Conservation (phyloP, 2,113 vertebrate genomes). For the Mobula hypostoma region DNA sequence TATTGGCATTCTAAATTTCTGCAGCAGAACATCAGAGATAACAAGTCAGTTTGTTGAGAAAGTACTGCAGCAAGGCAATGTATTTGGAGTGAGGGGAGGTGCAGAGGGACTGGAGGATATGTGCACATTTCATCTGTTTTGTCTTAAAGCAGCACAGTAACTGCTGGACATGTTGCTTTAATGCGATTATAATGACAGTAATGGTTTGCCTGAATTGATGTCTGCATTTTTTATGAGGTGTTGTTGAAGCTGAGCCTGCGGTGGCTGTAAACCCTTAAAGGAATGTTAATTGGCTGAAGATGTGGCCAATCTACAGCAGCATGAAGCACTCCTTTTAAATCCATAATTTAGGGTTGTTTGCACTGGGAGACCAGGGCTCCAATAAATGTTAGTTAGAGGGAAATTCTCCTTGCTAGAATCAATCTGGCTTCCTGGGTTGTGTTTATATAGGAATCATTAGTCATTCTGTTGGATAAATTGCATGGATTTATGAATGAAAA, state of each 20-base stretch:
- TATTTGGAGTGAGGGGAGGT: not conserved
- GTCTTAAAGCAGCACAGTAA: slow-evolving; percentile 49
- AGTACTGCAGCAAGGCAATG: not conserved
- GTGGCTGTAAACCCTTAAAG: slow-evolving; percentile 55
- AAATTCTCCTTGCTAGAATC: not conserved
- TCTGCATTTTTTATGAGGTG: slow-evolving; percentile 74
- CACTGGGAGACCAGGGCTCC: not conserved
- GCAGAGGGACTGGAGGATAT: not conserved
- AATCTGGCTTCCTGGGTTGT: slow-evolving; percentile 22
- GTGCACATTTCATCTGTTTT: slow-evolving; percentile 39
- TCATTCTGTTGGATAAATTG: not conserved
- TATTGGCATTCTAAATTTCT: not conserved
- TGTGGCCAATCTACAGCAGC: slow-evolving; percentile 47
- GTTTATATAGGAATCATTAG: slow-evolving; percentile 11
- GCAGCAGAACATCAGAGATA: not conserved
- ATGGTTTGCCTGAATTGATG: slow-evolving; percentile 61
- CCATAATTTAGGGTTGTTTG: slow-evolving; percentile 16
- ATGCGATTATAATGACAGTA: slow-evolving; percentile 65
- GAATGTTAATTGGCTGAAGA: slow-evolving; percentile 74
- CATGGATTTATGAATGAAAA: slow-evolving; percentile 11
- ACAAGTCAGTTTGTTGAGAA: not conserved
- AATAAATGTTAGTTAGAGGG: not conserved
- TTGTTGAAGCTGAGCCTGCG: slow-evolving; percentile 53
- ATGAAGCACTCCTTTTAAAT: not conserved
- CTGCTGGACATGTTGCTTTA: slow-evolving; percentile 57